A percentile compares a stretch with the other conserved stretches of the same genome.
phyloP scores from a whole-genome alignment of 2,888 invertebrate genomes.

The Drosophila sordidapex region DNA sequence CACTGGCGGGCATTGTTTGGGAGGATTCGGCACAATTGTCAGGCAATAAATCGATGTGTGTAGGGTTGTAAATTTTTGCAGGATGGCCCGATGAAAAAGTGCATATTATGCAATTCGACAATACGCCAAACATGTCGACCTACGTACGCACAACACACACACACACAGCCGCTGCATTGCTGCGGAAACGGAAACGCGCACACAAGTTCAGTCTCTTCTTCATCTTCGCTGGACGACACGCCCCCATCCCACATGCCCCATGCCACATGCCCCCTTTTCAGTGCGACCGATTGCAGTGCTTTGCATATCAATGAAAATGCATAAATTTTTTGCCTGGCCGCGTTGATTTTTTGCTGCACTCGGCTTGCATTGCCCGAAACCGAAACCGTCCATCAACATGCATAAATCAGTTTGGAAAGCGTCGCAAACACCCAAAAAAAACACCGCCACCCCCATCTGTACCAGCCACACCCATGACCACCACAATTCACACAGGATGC shows the following conservation, averaged over 20 bases:
- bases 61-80: constrained; percentile 82
- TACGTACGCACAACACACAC: constrained; percentile 52
- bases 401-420: constrained; percentile 83
- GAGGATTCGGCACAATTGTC: constrained; percentile 81
- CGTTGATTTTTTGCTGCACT: constrained; percentile 59
- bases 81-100: constrained; percentile 80
- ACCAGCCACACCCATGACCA: not conserved
- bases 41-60: constrained; percentile 84
- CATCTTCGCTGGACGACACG: constrained; percentile 48
- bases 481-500: constrained; percentile 64
- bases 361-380: constrained; percentile 55
- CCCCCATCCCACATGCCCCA: not conserved
- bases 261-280: not conserved
- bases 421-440: constrained; percentile 11
- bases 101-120: constrained; percentile 83
- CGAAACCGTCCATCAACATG: constrained; percentile 78
- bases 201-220: constrained; percentile 68
- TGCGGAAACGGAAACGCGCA: constrained; percentile 70
- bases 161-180: constrained; percentile 30
- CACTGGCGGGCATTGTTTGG: constrained; percentile 60
- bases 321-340: constrained; percentile 73
- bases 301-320: constrained; percentile 83
- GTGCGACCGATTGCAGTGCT: constrained; percentile 62
- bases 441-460: no score
- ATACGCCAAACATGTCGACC: constrained; percentile 80